Evolutionary conservation across 2,797 vertebrate species (phyloP).

Genomic region (Coccyzus lansbergi): DNA sequence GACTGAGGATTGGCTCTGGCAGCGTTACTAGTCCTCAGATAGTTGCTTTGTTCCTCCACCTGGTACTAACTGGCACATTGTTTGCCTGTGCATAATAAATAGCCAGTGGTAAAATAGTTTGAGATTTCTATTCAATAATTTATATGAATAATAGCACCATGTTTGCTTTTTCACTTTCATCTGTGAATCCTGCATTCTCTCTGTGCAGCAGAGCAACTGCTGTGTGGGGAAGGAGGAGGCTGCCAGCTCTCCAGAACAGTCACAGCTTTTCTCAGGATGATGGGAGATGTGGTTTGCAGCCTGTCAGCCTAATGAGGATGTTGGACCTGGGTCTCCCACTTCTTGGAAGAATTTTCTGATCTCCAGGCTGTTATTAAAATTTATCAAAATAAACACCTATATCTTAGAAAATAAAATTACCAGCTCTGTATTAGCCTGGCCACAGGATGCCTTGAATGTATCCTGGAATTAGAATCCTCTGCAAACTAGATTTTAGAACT

Average conservation of each 20-base stretch:
- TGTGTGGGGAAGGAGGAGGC: not conserved
- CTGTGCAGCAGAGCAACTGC: not conserved
- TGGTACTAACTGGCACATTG: not conserved
- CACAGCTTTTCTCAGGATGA: not conserved
- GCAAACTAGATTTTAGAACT: not conserved
- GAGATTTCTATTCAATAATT: not conserved
- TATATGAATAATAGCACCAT: not conserved
- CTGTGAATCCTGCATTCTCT: not conserved
- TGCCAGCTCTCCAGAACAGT: not conserved
- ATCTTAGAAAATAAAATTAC: not conserved
- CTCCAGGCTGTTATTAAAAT: not conserved
- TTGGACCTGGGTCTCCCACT: not conserved
- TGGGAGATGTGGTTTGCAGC: not conserved
- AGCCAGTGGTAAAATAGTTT: not conserved
- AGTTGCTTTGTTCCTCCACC: not conserved
- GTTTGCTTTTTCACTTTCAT: not conserved
- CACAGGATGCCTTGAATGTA: not conserved
- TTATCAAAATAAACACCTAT: not conserved
- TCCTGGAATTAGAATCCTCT: not conserved
- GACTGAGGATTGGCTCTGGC: not conserved
- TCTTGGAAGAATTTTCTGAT: not conserved
- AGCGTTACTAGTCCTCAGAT: not conserved
- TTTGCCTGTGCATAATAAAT: not conserved
- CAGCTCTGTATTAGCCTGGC: not conserved
- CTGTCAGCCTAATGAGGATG: not conserved